Conservation (phyloP, 2,888 invertebrate genomes). For the Mantis religiosa region DNA sequence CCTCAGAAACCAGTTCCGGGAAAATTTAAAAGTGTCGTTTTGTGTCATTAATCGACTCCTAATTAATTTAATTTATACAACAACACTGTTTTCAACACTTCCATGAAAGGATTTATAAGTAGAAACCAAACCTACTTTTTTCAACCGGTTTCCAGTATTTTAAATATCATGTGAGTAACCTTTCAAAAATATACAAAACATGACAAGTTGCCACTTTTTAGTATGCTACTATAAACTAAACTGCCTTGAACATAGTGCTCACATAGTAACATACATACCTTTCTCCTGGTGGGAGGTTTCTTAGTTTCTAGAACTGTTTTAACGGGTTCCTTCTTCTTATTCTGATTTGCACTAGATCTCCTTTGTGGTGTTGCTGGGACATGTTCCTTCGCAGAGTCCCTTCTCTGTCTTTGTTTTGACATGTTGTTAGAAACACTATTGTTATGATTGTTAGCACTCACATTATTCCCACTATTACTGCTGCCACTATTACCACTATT, state of each 20-base stretch:
- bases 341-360: constrained; percentile 35
- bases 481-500: neutral
- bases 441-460: constrained; percentile 51
- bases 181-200: no score
- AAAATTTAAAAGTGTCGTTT: no score
- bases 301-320: constrained; percentile 15
- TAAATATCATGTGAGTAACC: no score
- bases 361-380: constrained; percentile 40
- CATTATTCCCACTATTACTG: constrained; percentile 44
- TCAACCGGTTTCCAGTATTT: no score
- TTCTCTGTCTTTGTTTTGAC: constrained; percentile 44
- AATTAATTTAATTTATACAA: no score
- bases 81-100: no score
- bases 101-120: no score
- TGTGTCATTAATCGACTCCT: no score
- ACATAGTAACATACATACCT: constrained; percentile 10
- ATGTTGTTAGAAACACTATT: neutral
- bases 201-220: no score
- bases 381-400: constrained; percentile 48
- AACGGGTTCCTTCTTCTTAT: constrained; percentile 11
- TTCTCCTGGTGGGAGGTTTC: constrained; percentile 23
- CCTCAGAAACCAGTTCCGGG: no score
- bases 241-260: neutral
- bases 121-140: no score
- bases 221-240: neutral